Evolutionary conservation across 30 jellyfish, hydroid and myxozoan species (phyloP).

Genomic region (Chrysaora quinquecirrha): DNA sequence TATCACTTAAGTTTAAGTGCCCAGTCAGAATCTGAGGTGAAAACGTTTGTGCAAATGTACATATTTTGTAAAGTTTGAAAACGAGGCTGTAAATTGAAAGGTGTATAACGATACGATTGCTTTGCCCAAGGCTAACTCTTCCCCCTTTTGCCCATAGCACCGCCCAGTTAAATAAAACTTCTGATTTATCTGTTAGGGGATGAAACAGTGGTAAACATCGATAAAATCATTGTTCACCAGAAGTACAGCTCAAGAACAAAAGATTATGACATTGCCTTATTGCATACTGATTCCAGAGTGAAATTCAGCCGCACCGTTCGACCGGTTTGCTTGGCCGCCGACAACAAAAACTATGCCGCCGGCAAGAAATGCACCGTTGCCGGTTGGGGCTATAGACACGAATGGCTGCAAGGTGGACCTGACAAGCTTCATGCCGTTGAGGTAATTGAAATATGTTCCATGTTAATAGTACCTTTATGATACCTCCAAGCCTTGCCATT

Average conservation of each 20-base stretch:
- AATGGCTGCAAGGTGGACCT: slow-evolving; percentile 23
- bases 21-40: too few species aligned
- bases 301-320: slow-evolving; percentile 14
- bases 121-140: too few species aligned
- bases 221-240: slow-evolving; percentile 42
- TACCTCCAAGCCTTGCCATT: too few species aligned
- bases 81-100: too few species aligned
- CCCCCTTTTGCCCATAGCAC: too few species aligned
- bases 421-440: slow-evolving; percentile 38
- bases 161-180: too few species aligned
- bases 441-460: too few species aligned
- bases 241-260: neutral
- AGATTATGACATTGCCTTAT: slow-evolving; percentile 54
- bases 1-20: too few species aligned
- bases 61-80: too few species aligned
- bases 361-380: slow-evolving; percentile 54
- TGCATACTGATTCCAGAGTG: slow-evolving; percentile 23
- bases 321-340: slow-evolving; percentile 53
- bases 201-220: slow-evolving; percentile 28
- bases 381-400: slow-evolving; percentile 68
- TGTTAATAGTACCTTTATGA: too few species aligned
- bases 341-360: slow-evolving; percentile 18
- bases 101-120: too few species aligned
- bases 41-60: too few species aligned
- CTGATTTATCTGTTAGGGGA: slow-evolving; percentile 35